Evolutionary conservation across 2,888 invertebrate genomes (phyloP).

Genomic region (Synanthedon vespiformis): DNA sequence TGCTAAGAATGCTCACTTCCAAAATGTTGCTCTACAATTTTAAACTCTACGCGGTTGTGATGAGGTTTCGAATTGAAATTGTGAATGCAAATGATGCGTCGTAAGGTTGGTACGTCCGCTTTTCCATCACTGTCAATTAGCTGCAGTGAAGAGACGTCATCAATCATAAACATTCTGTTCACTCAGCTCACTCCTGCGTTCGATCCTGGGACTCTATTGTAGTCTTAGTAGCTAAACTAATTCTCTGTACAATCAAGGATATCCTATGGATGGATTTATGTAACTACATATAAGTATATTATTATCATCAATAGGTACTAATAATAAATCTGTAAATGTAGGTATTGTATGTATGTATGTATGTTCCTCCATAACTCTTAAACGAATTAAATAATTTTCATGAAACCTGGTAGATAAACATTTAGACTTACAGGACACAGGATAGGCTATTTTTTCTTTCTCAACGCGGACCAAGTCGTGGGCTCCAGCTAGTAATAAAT

Average conservation of each 20-base stretch:
- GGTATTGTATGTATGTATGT: too few species aligned
- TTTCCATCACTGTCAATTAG: conserved; percentile 71
- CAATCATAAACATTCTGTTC: conserved; percentile 52
- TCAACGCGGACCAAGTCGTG: too few species aligned
- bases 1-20: conserved; percentile 1
- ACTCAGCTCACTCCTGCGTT: conserved; percentile 18
- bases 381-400: too few species aligned
- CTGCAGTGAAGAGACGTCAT: conserved; percentile 57
- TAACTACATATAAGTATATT: too few species aligned
- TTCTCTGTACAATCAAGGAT: conserved; percentile 4
- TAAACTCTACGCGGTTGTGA: conserved; percentile 15
- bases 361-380: too few species aligned
- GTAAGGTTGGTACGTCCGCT: conserved; percentile 34
- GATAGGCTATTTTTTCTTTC: too few species aligned
- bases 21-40: conserved; percentile 10
- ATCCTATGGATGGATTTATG: too few species aligned
- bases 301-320: too few species aligned
- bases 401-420: too few species aligned
- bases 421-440: too few species aligned
- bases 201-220: conserved; percentile 40
- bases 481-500: too few species aligned
- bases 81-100: conserved; percentile 13
- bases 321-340: too few species aligned
- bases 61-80: conserved; percentile 10
- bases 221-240: conserved; percentile 1